phyloP scores from a whole-genome alignment of 2,797 vertebrate species.

The Pseudomugil gertrudae region DNA sequence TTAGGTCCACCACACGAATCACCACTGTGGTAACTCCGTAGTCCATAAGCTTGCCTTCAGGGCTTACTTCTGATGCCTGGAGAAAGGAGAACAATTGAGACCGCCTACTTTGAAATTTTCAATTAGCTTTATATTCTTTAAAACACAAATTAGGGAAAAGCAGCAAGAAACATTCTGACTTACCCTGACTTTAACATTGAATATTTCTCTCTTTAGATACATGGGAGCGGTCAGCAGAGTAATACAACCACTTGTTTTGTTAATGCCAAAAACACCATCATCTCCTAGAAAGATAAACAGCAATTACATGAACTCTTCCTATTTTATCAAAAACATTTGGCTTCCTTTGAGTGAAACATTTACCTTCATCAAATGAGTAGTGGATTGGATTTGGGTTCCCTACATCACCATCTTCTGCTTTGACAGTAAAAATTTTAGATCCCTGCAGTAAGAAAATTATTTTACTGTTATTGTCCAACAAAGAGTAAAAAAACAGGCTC shows the following conservation, averaged over 20 bases:
- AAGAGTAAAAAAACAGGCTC: not conserved
- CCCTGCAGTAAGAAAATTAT: slow-evolving; percentile 77
- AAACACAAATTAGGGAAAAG: not conserved
- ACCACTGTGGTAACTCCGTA: slow-evolving; percentile 80
- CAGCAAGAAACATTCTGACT: slow-evolving; percentile 13
- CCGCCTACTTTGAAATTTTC: not conserved
- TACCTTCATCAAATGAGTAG: slow-evolving; percentile 90
- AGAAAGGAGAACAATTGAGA: not conserved
- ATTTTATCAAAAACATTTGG: not conserved
- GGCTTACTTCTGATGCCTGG: slow-evolving; percentile 89
- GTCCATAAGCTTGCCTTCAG: slow-evolving; percentile 73
- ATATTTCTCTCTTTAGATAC: slow-evolving; percentile 90
- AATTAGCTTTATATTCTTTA: not conserved
- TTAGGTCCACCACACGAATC: slow-evolving; percentile 93
- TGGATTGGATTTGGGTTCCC: slow-evolving; percentile 88
- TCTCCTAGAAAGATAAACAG: slow-evolving; percentile 79
- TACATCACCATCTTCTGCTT: slow-evolving; percentile 91
- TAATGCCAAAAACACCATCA: slow-evolving; percentile 88
- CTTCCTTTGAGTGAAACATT: slow-evolving; percentile 37
- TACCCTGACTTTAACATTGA: slow-evolving; percentile 92
- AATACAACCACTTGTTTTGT: slow-evolving; percentile 89
- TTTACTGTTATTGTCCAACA: not conserved
- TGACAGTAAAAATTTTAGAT: slow-evolving; percentile 91
- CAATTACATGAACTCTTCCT: not conserved
- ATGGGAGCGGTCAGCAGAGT: slow-evolving; percentile 84